phyloP scores from a whole-genome alignment of 2,113 vertebrate genomes.

The Megaceryle maxima region DNA sequence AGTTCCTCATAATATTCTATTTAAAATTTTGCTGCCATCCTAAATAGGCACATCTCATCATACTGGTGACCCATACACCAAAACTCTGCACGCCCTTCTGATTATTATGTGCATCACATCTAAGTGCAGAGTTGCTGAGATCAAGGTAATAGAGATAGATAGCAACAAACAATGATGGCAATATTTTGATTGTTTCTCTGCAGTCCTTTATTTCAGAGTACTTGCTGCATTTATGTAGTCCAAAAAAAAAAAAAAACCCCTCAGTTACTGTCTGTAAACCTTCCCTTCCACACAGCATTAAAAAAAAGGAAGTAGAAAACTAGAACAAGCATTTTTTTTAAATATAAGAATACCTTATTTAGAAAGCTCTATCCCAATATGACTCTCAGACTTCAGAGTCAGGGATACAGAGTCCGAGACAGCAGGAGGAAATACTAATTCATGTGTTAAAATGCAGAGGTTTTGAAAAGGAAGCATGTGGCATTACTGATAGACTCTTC shows the following conservation, averaged over 20 bases:
- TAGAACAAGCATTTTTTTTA: not conserved
- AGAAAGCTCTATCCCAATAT: not conserved
- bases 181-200: not conserved
- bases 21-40: not conserved
- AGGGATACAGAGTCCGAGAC: not conserved
- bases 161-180: no score
- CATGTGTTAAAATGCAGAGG: not conserved
- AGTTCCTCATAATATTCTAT: not conserved
- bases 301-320: not conserved
- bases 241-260: not conserved
- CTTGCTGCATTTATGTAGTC: not conserved
- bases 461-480: constrained; percentile 8
- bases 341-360: not conserved
- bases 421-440: constrained; percentile 18
- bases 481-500: not conserved
- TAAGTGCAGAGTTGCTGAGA: not conserved
- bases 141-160: not conserved
- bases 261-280: not conserved
- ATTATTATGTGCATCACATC: not conserved
- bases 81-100: not conserved
- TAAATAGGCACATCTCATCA: not conserved
- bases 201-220: not conserved
- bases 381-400: not conserved
- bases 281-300: not conserved
- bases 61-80: not conserved